Conservation (phyloP, 2,888 invertebrate genomes). For the Crematogaster levior region DNA sequence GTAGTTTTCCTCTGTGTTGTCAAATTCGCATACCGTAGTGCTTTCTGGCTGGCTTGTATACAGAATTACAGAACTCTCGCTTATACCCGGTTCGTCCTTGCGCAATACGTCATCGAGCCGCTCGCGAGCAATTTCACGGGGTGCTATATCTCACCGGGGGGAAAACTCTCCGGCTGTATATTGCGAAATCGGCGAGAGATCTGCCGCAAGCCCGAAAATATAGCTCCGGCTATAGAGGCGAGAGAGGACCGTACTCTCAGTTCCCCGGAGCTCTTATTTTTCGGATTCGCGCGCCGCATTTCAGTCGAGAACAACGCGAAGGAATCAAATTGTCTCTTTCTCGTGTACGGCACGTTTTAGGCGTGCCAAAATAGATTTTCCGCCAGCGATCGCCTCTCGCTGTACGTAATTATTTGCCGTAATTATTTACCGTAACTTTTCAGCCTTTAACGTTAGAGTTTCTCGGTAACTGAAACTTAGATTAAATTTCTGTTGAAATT, state of each 20-base stretch:
- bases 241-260: constrained; percentile 61
- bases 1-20: constrained; percentile 36
- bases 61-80: constrained; percentile 25
- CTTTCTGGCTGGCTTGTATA: constrained; percentile 34
- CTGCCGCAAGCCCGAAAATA: constrained; percentile 66
- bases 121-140: constrained; percentile 66
- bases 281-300: constrained; percentile 68
- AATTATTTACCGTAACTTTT: constrained; percentile 3
- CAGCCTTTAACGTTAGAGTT: background rate
- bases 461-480: background rate
- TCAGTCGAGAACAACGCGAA: constrained; percentile 44
- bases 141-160: constrained; percentile 67
- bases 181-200: constrained; percentile 71
- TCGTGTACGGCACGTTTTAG: background rate
- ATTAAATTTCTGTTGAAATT: constrained; percentile 6
- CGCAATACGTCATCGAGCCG: constrained; percentile 50
- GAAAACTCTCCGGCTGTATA: constrained; percentile 64
- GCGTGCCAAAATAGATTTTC: background rate
- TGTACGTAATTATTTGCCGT: constrained; percentile 9
- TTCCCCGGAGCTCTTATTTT: constrained; percentile 60
- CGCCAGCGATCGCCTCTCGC: background rate
- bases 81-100: constrained; percentile 46
- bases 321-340: constrained; percentile 29
- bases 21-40: constrained; percentile 37
- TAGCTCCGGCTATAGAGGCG: constrained; percentile 53